Base-by-base conservation (phyloP, 2,888 invertebrate genomes). In the Pantelozetes paolii region DNA sequence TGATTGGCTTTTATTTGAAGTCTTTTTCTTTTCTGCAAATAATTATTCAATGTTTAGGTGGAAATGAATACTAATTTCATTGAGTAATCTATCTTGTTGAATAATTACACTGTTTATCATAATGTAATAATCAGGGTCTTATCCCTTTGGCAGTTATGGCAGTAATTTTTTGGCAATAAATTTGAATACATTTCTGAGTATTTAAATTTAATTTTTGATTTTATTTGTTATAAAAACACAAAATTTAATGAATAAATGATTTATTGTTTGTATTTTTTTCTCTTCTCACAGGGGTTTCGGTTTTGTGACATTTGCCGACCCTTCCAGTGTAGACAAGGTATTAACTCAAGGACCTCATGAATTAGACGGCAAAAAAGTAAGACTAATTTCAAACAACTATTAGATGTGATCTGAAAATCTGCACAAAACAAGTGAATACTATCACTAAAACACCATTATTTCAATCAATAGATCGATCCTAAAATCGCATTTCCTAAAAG, bases 401-500 rank as follows among this genome's bases (percentile, higher is more conserved):
- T 54, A 54, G 2, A 54, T 54, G 26, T 54, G 26, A 9, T 54
- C 5, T 54, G 9, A 8, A 42, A n/a, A 48, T n/a, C 6, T 48
- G 15, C 5, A 5, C 8, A 48, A 9, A 48, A 48, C 3, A n/a
- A 48, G 48, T 9, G 8, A 5, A 48, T 8, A 36, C 36, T 9
- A 5, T 36, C 36, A 8, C 5, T 8, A 36, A 36, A 5, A 36
- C 36, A 36, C 36, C 36, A 36, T 36, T 36, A 36, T 45, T 45
- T 45, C 9, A 45, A 54, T 54, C 54, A 15, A 36, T 48, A 98
- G 97, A 97, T 99, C 87, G 98, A 99, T 86, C 98, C 98, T 81
- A 99, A 99, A 89, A 95, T 99, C 86, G 98, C 98, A 84, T 98
- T 99, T 87, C 99, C 99, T 81, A 90, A 97, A 87, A 89, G 94